phyloP scores from a whole-genome alignment of 1,140 invertebrate species.

The Orchesella cincta region DNA sequence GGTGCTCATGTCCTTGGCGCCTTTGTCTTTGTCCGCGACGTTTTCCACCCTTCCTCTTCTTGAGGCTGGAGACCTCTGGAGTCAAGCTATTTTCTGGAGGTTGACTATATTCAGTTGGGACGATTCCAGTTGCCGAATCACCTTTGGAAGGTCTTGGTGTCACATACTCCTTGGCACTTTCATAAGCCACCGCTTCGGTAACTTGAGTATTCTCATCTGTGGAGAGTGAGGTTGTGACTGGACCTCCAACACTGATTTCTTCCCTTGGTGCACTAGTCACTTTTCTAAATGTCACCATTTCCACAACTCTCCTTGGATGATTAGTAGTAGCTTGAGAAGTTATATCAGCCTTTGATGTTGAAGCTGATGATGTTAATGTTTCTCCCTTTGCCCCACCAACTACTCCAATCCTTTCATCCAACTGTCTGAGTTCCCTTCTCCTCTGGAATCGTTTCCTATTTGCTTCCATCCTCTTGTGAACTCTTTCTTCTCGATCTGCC shows the following conservation, averaged over 20 bases:
- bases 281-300: slow-evolving; percentile 7
- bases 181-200: background rate
- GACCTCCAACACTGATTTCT: background rate
- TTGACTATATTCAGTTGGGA: background rate
- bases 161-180: slow-evolving; percentile 3
- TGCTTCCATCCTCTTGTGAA: slow-evolving; percentile 17
- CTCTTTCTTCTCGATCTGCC: background rate
- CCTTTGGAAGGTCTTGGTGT: background rate
- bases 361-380: background rate
- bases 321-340: background rate
- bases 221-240: background rate
- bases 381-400: background rate
- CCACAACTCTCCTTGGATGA: background rate
- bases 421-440: background rate
- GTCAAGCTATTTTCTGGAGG: background rate
- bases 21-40: background rate
- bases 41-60: slow-evolving; percentile 16
- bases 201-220: background rate
- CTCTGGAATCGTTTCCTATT: background rate
- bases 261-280: background rate
- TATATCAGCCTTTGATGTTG: background rate
- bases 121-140: background rate
- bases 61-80: background rate
- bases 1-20: background rate
- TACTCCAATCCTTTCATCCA: background rate